Evolutionary conservation across 2,888 invertebrate species (phyloP), one percentile per base, ranked within the genome.

Genomic region (Neuroscelio doddi): DNA sequence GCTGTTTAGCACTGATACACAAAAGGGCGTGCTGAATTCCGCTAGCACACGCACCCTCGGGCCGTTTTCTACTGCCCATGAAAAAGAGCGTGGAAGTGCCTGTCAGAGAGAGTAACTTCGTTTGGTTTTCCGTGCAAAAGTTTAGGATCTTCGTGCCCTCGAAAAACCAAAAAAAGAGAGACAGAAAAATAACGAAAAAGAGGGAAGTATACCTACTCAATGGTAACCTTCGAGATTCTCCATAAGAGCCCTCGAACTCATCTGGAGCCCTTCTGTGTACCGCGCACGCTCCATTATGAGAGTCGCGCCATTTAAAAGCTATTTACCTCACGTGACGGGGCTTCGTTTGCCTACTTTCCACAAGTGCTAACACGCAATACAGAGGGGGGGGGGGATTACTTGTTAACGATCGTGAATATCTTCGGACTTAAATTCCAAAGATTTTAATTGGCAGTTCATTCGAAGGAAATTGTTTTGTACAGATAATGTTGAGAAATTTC

Each of bases 1-100:
- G 77, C 71, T 80, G 80, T 82, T 82, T 82, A 82, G 79, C 78
- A 75, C 80, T 73, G 74, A 46, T 64, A 75, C 74, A 81, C 80
- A 81, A 82, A 78, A 73, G 73, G 74, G 69, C 70, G 68, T 71
- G 72, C 64, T 53, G 65, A 64, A 74, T 59, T 69, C 70, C 49
- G 41, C 53, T 55, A 55, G 66, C 74, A 7, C 32, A 66, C 72
- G 67, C 62, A 68, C 68, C 72, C 55, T 49, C 62, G 58, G 55
- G 62, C 64, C 68, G 63, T 32, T 42, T 57, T 68, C 64, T 64
- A 57, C 53, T 65, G 61, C 63, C 57, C 41, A 46, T 45, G 29
- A 21, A 27, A 36, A 30, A 26, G 56, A 57, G 52, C 38, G 62
- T 51, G 52, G 46, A 29, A 58, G 38, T 51, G 59, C 57, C 65